phyloP scores from a whole-genome alignment of 1,140 invertebrate species.

The Glomeris maerens region DNA sequence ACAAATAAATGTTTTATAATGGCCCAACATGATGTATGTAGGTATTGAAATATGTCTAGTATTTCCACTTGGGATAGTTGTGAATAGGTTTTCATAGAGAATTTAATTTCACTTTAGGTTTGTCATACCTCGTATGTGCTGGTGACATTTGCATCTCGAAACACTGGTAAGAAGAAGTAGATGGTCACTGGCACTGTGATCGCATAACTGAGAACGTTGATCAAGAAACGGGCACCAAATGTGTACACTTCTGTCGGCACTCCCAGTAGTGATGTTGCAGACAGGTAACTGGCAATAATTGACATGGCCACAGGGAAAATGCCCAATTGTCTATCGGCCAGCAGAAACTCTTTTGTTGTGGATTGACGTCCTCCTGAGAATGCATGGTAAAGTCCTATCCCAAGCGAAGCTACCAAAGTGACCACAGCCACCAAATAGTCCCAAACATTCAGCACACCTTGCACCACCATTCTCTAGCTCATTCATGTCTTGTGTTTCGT shows the following conservation, averaged over 20 bases:
- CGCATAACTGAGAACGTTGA: conserved; percentile 23
- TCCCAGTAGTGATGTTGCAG: conserved; percentile 34
- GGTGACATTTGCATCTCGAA: background rate
- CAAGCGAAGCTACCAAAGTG: conserved; percentile 24
- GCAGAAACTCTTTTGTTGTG: conserved; percentile 31
- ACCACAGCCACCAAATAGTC: conserved; percentile 24
- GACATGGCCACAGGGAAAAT: conserved; percentile 17
- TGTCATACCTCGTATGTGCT: conserved; percentile 8
- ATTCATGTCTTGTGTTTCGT: no score
- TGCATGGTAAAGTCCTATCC: conserved; percentile 37
- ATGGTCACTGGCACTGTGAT: conserved; percentile 25
- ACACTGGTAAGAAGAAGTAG: conserved; percentile 16
- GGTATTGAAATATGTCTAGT: no score
- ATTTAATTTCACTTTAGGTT: no score
- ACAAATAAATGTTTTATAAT: no score
- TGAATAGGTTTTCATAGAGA: no score
- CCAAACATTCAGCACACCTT: no score
- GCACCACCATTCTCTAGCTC: no score
- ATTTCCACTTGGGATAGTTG: no score
- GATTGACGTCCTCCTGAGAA: conserved; percentile 32
- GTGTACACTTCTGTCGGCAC: conserved; percentile 27
- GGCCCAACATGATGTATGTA: no score
- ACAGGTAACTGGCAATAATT: conserved; percentile 30
- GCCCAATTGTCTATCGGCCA: conserved; percentile 23
- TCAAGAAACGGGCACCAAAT: conserved; percentile 23